Evolutionary conservation across 2,113 vertebrate species (phyloP).

Genomic region (Nesoenas mayeri): DNA sequence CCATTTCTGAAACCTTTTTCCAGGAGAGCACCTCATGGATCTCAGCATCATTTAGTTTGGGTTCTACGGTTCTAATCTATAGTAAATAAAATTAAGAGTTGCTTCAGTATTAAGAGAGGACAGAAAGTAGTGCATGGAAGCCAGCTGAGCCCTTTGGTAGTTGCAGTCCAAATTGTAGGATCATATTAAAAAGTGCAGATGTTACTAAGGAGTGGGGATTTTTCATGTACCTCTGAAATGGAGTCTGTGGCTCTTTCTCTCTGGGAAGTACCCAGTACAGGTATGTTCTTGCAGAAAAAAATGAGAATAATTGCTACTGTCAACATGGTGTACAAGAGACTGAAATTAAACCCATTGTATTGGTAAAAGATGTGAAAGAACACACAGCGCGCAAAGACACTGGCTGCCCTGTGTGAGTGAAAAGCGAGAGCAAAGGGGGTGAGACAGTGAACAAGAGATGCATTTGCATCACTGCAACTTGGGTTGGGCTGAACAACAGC

Average conservation of each 20-base stretch:
- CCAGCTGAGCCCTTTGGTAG: neutral
- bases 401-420: neutral
- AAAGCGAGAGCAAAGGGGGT: neutral
- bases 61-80: slow-evolving; percentile 16
- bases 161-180: neutral
- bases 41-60: slow-evolving; percentile 10
- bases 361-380: neutral
- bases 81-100: neutral
- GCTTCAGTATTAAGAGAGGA: neutral
- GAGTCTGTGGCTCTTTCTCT: neutral
- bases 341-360: neutral
- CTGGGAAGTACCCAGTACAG: neutral
- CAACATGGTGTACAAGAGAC: neutral
- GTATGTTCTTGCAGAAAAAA: neutral
- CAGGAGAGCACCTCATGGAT: slow-evolving; percentile 12
- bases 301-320: neutral
- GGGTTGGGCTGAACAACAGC: neutral
- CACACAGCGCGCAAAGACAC: neutral
- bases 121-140: neutral
- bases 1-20: neutral
- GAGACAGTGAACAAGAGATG: neutral
- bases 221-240: neutral
- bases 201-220: neutral
- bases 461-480: neutral
- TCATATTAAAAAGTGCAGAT: neutral